Base-by-base conservation (phyloP, 2,113 vertebrate genomes). In the Ceyx cyanopectus region DNA sequence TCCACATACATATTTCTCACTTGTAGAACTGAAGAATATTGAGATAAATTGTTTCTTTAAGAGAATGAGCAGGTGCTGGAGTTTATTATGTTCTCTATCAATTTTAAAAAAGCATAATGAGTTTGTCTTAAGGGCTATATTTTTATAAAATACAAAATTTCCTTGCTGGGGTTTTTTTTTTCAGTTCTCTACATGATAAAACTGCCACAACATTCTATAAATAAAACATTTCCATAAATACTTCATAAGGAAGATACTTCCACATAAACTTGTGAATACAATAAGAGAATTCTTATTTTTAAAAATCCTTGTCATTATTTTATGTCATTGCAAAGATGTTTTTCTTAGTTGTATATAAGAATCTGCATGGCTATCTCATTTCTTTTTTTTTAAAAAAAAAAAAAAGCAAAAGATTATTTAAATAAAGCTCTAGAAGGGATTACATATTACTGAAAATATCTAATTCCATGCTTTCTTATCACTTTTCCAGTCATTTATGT, bases 151-250 rank as follows among this genome's bases (percentile, higher is more conserved):
- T 76, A 70, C 13, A 89, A 91, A 86, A 85, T 32, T 48, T 94
- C n/a, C 34, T 67, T 56, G 11, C 26, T 12, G 70, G 34, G 70
- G 34, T 34, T 37, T 37, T 60, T 92, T 91, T 83, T 89, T 93
- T 95, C 57, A 87, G 41, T 93, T 20, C 51, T 93, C 67, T 57
- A 62, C 19, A 87, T 86, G 60, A 72, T 88, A 65, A 65, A 95
- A 72, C 74, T 95, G 70, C 48, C 68, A 89, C 32, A 67, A 30
- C 73, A 63, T 92, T 96, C 91, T 86, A 94, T 96, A 96, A 97
- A 95, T 96, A 96, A 98, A 97, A 92, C 43, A 96, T 95, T 48
- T 79, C 65, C 63, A 93, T 96, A 97, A 96, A 95, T 96, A 97
- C 86, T 97, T 97, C 87, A 96, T 96, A 94, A 94, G 95, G 73